Base-by-base conservation (phyloP, 64 coral and sea anemone species). In the Porites lutea region DNA sequence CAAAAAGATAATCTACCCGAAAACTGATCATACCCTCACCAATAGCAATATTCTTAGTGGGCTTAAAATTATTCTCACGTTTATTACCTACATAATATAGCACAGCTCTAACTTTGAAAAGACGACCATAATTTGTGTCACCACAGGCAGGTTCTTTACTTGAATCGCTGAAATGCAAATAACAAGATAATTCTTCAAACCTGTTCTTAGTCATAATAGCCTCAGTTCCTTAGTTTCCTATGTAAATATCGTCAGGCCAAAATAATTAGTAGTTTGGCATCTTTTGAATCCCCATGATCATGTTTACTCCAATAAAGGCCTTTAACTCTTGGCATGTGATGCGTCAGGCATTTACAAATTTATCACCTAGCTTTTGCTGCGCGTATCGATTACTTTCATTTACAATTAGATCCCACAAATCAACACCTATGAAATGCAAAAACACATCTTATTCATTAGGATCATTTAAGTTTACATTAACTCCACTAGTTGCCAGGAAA, bases 1-100 rank as follows among this genome's bases (percentile, higher is more conserved):
- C 82, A 18, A 72, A 95, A 87, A 13, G 88, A 50, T 11, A 94
- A 57, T 14, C 87, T 27, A 20, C 79, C 46, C 62, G 88, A 81
- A 90, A 95, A 9, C 55, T 43, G 47, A 95, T 62, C 93, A 87
- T 91, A 16, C 16, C 88, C 93, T 70, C 2, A 64, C 0, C 16
- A 4, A 64, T 4, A 15, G 61, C 11, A 18, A 64, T 13, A 64
- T 18, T 64, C 61, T 64, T 8, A 64, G 61, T 15, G 16, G 61
- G 61, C 11, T 64, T 64, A 64, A 64, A 64, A 64, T 66, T 66
- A 13, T 19, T 66, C 18, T 66, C 15, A 16, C 8, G 18, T 20
- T 66, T 66, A 66, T 15, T 15, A 5, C 64, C 4, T 16, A 66
- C 64, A 66, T 66, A 66, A 66, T 66, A 12, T 13, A 66, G 64